These are phyloP conservation scores for Nematolebias whitei DNA, from an alignment of 2,113 vertebrate species.

Conservation along the genomic window DNA sequence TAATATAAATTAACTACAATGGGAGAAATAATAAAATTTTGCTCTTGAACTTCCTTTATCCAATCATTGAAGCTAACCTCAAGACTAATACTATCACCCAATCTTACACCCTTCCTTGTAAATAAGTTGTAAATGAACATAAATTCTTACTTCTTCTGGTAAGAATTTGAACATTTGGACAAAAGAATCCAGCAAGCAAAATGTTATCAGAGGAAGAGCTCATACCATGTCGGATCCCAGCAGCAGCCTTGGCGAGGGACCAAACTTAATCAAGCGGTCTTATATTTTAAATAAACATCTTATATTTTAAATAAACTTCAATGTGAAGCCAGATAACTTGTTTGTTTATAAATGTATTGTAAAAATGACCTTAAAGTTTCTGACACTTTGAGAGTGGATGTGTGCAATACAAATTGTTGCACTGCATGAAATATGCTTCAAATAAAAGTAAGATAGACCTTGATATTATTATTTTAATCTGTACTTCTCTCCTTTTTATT, in stretches of 20 bases:
- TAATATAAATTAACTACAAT: too few relatives aligned
- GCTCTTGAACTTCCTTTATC: too few relatives aligned
- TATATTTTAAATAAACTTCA: not conserved
- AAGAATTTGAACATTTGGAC: not conserved
- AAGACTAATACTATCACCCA: not conserved
- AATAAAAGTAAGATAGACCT: not conserved
- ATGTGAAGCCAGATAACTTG: not conserved
- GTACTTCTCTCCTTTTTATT: not conserved
- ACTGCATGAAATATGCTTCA: not conserved
- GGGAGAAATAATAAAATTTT: too few relatives aligned
- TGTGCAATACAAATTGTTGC: not conserved
- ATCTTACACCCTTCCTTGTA: not conserved
- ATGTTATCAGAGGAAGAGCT: not conserved
- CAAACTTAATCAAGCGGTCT: not conserved
- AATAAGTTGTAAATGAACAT: not conserved
- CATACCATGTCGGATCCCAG: not conserved
- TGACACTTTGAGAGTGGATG: not conserved
- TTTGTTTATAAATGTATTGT: not conserved
- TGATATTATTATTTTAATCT: conserved; percentile 2
- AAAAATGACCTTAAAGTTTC: not conserved
- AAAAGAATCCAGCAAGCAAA: not conserved
- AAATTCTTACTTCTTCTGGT: not conserved
- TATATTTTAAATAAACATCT: not conserved
- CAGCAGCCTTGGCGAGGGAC: not conserved
- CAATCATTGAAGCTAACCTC: not conserved